Percentiles rank a stretch among this genome's conserved stretches.
Conservation (phyloP, 2,888 invertebrate genomes). For the Griposia aprilina region DNA sequence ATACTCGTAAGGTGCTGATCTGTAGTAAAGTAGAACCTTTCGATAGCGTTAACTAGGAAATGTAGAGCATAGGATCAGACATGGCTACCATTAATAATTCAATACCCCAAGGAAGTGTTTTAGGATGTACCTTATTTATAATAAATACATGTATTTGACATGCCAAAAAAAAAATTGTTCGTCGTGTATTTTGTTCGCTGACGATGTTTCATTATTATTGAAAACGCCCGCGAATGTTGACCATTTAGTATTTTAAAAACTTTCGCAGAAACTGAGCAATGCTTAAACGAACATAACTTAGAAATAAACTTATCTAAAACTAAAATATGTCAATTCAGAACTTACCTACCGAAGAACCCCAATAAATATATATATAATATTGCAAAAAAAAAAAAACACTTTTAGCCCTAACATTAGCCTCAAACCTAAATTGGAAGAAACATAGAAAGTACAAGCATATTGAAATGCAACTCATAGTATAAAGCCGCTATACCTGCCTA, state of each 20-base stretch:
- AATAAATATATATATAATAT: background rate
- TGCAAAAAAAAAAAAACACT: no score
- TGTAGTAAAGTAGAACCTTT: no score
- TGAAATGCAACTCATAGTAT: background rate
- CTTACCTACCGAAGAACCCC: background rate
- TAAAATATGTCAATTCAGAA: slow-evolving; percentile 5
- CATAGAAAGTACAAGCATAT: background rate
- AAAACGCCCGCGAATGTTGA: background rate
- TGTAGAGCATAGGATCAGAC: background rate
- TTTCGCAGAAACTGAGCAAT: background rate
- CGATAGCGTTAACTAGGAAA: background rate
- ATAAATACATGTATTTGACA: background rate
- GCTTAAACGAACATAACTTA: background rate
- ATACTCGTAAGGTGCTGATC: no score
- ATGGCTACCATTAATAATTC: background rate
- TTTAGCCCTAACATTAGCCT: no score
- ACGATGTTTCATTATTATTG: background rate
- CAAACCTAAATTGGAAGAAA: background rate
- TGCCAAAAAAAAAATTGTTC: slow-evolving; percentile 1
- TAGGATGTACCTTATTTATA: background rate
- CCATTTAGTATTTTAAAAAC: background rate
- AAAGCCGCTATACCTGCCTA: background rate
- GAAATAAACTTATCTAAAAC: slow-evolving; percentile 3
- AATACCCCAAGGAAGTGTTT: background rate
- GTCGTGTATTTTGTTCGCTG: slow-evolving; percentile 3